These are phyloP conservation scores for Lepidiolamprologus cunningtoni DNA, from an alignment of 2,113 vertebrate genomes.

Conservation along the genomic window DNA sequence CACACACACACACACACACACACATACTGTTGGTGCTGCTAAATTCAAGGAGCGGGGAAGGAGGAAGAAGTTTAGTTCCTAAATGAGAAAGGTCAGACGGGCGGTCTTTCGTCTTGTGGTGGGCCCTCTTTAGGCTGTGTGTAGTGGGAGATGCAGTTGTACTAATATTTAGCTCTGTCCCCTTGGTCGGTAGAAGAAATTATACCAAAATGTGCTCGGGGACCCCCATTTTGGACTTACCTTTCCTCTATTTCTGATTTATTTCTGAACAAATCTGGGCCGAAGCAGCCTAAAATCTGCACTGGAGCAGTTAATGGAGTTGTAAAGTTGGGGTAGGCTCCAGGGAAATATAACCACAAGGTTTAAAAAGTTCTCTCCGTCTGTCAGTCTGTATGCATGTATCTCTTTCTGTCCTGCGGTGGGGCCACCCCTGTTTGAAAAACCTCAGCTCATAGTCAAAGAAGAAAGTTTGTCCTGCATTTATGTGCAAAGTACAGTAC, in stretches of 20 bases:
- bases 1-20: background rate
- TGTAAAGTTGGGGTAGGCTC: slow-evolving; percentile 57
- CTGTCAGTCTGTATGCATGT: background rate
- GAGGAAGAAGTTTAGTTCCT: slow-evolving; percentile 52
- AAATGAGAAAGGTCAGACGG: slow-evolving; percentile 57
- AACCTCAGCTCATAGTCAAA: slow-evolving; percentile 1
- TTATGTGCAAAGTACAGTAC: background rate
- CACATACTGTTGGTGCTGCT: slow-evolving; percentile 6
- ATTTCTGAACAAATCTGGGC: slow-evolving; percentile 64
- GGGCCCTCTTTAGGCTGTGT: slow-evolving; percentile 19
- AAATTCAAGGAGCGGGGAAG: slow-evolving; percentile 38
- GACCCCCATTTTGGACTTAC: slow-evolving; percentile 46
- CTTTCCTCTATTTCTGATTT: slow-evolving; percentile 56
- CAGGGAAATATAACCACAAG: slow-evolving; percentile 58
- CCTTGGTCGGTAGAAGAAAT: slow-evolving; percentile 36
- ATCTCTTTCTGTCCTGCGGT: slow-evolving; percentile 6
- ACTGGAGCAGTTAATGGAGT: slow-evolving; percentile 65
- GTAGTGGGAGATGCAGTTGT: slow-evolving; percentile 14
- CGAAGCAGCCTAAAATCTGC: slow-evolving; percentile 54
- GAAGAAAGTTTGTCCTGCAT: background rate
- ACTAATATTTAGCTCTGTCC: slow-evolving; percentile 45
- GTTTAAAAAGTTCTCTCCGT: slow-evolving; percentile 32
- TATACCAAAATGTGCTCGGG: slow-evolving; percentile 41
- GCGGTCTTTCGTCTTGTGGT: slow-evolving; percentile 30
- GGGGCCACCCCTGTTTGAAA: slow-evolving; percentile 10